phyloP scores from a whole-genome alignment of 2,113 vertebrate species.

The Odocoileus hemionus region DNA sequence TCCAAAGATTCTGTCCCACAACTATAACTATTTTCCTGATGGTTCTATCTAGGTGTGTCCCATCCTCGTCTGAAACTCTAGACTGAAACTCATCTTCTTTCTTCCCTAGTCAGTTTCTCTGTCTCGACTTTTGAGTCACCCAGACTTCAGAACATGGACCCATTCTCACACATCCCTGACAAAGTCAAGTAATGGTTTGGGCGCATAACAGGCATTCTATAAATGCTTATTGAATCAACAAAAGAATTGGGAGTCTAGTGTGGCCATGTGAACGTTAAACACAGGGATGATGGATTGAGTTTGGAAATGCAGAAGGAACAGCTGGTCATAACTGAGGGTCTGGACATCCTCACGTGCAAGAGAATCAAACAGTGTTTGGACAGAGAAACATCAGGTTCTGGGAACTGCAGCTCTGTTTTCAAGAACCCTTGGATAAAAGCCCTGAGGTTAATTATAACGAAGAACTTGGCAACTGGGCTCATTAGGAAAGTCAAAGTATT shows the following conservation, averaged over 20 bases:
- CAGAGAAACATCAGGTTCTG: background rate
- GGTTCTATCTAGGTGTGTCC: background rate
- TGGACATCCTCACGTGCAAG: background rate
- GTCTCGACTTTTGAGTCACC: background rate
- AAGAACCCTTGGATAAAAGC: background rate
- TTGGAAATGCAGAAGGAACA: background rate
- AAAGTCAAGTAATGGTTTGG: background rate
- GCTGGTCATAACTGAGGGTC: background rate
- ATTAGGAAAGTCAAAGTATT: conserved; percentile 8
- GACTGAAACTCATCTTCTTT: background rate
- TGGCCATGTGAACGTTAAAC: background rate
- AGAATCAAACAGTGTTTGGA: background rate
- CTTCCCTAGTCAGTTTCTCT: background rate
- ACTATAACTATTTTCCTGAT: background rate
- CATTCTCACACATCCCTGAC: background rate
- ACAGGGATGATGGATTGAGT: background rate
- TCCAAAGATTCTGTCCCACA: background rate
- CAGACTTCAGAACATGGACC: background rate
- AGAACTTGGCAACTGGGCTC: background rate
- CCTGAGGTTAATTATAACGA: background rate
- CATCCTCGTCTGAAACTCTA: background rate
- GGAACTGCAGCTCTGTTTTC: background rate
- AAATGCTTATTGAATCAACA: background rate
- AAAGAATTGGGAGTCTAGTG: background rate
- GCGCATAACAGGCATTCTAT: background rate